phyloP scores from a whole-genome alignment of 2,113 vertebrate species.

The Setophaga petechia region DNA sequence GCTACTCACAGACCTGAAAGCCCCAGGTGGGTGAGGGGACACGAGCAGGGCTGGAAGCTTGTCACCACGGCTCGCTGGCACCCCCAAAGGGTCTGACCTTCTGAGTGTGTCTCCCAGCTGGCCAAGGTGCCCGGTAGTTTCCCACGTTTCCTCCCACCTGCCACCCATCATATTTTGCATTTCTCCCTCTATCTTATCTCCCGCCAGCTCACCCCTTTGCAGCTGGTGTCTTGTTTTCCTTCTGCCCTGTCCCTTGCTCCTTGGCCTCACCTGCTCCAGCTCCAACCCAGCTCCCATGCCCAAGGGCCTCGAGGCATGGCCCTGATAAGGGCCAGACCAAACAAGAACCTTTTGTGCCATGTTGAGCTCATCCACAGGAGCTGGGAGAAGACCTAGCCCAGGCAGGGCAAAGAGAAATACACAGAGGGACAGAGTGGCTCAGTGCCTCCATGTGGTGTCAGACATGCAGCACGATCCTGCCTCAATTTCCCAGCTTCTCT shows the following conservation, averaged over 20 bases:
- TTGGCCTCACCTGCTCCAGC: slow-evolving; percentile 42
- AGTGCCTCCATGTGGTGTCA: neutral
- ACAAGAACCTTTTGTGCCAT: slow-evolving; percentile 58
- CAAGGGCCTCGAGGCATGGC: slow-evolving; percentile 30
- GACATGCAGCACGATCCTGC: rapidly evolving
- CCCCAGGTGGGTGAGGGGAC: neutral
- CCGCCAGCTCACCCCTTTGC: neutral
- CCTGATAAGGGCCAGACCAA: slow-evolving; percentile 67
- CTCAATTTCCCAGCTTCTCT: neutral
- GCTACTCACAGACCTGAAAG: neutral
- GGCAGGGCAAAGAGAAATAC: neutral
- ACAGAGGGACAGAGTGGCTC: neutral
- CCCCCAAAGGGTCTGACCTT: neutral
- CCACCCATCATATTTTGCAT: slow-evolving; percentile 58
- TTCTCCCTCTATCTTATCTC: slow-evolving; percentile 66
- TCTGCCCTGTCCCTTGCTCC: neutral
- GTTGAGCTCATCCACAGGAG: neutral
- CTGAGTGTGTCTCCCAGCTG: neutral
- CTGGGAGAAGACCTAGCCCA: neutral
- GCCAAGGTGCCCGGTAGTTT: neutral
- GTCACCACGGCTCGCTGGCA: neutral
- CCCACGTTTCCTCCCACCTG: slow-evolving; percentile 4
- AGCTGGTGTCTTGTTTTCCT: slow-evolving; percentile 61
- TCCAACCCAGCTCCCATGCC: neutral
- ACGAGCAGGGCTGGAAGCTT: neutral